Conservation (phyloP, 1,140 invertebrate genomes). For the Intoshia linei region DNA sequence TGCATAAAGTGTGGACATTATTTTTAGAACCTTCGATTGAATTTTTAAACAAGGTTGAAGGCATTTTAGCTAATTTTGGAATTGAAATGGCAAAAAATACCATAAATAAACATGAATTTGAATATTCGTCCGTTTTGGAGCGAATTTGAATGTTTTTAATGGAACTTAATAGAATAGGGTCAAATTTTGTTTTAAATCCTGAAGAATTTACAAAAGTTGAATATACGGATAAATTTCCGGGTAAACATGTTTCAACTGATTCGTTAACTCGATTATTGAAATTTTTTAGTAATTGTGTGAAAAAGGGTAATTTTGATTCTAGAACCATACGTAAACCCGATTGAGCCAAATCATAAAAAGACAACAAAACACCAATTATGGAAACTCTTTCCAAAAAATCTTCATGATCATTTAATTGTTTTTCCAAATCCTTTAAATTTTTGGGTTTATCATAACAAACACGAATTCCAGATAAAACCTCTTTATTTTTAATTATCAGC, state of each 20-base stretch:
- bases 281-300: slow-evolving; percentile 65
- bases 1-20: too few relatives aligned
- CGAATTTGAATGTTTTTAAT: too few relatives aligned
- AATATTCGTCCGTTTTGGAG: slow-evolving; percentile 68
- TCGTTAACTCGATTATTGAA: too few relatives aligned
- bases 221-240: not conserved
- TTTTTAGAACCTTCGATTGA: slow-evolving; percentile 59
- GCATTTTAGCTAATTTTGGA: slow-evolving; percentile 61
- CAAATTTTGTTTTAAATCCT: not conserved
- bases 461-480: slow-evolving; percentile 47
- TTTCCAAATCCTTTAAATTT: slow-evolving; percentile 85
- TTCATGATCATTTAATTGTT: slow-evolving; percentile 50
- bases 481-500: slow-evolving; percentile 58
- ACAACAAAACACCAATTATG: slow-evolving; percentile 77
- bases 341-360: slow-evolving; percentile 64
- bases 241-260: too few relatives aligned
- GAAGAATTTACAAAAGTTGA: not conserved
- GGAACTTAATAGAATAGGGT: not conserved
- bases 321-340: slow-evolving; percentile 41
- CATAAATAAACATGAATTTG: slow-evolving; percentile 69
- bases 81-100: slow-evolving; percentile 91
- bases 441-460: slow-evolving; percentile 87
- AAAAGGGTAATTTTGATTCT: slow-evolving; percentile 69
- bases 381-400: slow-evolving; percentile 77
- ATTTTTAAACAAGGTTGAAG: slow-evolving; percentile 37